Base-by-base conservation (phyloP, 2,888 invertebrate species). In the Hypomecis atomaria region DNA sequence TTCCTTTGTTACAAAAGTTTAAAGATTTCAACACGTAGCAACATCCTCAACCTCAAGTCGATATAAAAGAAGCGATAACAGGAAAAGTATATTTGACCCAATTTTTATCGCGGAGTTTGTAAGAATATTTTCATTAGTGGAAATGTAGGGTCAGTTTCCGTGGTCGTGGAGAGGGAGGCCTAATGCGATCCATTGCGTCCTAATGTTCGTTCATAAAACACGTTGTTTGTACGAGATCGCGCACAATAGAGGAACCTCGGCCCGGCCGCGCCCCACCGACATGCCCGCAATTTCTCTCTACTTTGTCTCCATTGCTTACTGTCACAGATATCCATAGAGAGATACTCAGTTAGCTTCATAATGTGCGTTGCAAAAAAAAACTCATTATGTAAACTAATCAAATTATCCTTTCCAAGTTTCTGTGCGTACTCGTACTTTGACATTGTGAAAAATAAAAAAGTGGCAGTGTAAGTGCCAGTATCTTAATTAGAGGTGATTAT, bases 181-280 rank as follows among this genome's bases (percentile, higher is more conserved):
- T 85, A 86, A 87, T 88, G 86, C 87, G 83, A 86, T 84, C 83
- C 85, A 82, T 85, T 84, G 84, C 75, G 77, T 72, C 77, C 76
- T 87, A 89, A 91, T 90, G 88, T 81, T 79, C 78, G 79, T 81
- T 84, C 85, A 88, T 90, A 89, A 88, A 90, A 89, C 86, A 89
- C 86, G 84, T 86, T 89, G 88, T 90, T 89, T 88, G 86, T 84
- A 78, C 72, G 78, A 77, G 79, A 81, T 85, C 81, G 80, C 79
- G 80, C 77, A 88, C 86, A 89, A 89, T 86, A 82, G 86, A 75
- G 78, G 77, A 77, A 67, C 73, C 65, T 62, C 53, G 54, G 59
- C 66, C 56, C 65, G 73, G 50, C 73, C 69, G 78, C 77, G 75
- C 76, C 81, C 78, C 78, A 75, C 81, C 75, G 73, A 77, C 81